Percentiles rank a stretch among this genome's conserved stretches.
phyloP scores from a whole-genome alignment of 1,140 invertebrate species.

The Drosophila littoralis region DNA sequence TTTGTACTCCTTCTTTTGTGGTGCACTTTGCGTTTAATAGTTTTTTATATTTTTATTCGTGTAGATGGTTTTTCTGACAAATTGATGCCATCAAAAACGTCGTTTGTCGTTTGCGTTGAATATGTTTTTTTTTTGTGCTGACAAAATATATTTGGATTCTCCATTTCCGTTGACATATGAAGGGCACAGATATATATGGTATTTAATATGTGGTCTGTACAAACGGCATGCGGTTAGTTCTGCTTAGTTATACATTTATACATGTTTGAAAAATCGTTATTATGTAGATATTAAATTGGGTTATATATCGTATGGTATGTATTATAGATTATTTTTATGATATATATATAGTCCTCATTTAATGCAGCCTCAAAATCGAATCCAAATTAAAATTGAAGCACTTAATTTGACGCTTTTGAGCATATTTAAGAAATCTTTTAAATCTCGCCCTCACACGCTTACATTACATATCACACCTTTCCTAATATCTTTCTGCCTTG shows the following conservation, averaged over 20 bases:
- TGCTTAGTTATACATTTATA: no score
- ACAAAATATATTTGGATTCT: background rate
- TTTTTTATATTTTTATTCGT: constrained; percentile 7
- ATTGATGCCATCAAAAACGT: background rate
- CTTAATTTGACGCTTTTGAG: background rate
- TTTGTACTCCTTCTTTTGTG: background rate
- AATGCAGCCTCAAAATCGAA: background rate
- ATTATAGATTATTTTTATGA: no score
- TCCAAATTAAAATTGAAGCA: background rate
- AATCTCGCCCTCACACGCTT: no score
- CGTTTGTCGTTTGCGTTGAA: background rate
- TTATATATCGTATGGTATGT: no score
- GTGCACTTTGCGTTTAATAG: background rate
- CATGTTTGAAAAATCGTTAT: no score
- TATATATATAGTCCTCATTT: no score
- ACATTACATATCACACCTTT: constrained; percentile 4
- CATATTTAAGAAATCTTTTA: background rate
- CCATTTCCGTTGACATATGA: background rate
- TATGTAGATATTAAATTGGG: no score
- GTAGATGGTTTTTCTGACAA: constrained; percentile 16
- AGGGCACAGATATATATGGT: background rate
- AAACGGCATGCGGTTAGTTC: background rate
- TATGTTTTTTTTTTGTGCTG: background rate
- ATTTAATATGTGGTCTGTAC: background rate
- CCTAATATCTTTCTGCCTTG: constrained; percentile 9